Evolutionary conservation across 2,797 vertebrate species (phyloP).

Genomic region (Simalia tracyae): DNA sequence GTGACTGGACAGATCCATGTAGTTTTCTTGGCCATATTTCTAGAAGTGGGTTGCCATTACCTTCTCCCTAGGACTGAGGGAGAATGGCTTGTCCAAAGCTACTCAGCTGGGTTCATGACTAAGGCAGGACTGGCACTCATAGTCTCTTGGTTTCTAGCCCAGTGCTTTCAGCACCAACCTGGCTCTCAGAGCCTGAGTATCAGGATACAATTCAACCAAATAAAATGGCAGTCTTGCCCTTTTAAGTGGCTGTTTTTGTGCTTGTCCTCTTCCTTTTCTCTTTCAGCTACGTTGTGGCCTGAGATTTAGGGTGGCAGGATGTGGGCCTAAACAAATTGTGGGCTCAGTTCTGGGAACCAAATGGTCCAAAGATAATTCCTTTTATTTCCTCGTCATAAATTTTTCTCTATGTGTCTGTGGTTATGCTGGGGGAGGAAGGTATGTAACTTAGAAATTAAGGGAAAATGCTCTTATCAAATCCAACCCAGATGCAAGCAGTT

Average conservation of each 20-base stretch:
- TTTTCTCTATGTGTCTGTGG: slow-evolving; percentile 6
- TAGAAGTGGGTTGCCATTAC: neutral
- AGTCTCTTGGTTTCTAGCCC: neutral
- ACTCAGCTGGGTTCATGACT: neutral
- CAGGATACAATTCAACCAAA: neutral
- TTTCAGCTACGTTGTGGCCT: neutral
- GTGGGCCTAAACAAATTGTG: neutral
- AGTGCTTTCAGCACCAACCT: neutral
- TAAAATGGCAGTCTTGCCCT: neutral
- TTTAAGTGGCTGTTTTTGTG: neutral
- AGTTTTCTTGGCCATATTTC: neutral
- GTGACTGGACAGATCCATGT: neutral
- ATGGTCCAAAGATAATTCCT: neutral
- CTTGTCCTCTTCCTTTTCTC: neutral
- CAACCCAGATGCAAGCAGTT: neutral
- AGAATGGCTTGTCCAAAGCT: neutral
- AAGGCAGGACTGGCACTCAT: neutral
- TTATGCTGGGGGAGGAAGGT: neutral
- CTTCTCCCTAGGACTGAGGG: neutral
- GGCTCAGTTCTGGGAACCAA: neutral
- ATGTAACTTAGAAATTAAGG: neutral
- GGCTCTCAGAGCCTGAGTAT: neutral
- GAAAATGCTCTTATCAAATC: neutral
- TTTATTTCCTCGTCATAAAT: neutral
- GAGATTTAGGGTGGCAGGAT: neutral